Evolutionary conservation across 2,888 invertebrate species (phyloP).

Genomic region (Apotomis capreana): DNA sequence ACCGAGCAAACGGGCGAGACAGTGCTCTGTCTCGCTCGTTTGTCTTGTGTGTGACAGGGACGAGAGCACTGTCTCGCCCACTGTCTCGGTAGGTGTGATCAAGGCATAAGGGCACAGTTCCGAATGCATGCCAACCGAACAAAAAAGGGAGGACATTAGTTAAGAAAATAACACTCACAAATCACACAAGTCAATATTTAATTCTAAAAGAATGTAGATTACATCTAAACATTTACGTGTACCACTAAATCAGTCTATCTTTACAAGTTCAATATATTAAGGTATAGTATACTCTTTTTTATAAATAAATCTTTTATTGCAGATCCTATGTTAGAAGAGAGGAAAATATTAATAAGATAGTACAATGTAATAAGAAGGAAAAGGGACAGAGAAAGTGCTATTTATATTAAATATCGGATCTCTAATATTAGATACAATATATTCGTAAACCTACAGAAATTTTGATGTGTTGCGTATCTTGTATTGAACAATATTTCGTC

Average conservation of each 20-base stretch:
- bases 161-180: constrained; percentile 46
- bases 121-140: too few species aligned
- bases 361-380: constrained; percentile 23
- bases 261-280: constrained; percentile 65
- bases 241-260: constrained; percentile 63
- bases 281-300: constrained; percentile 54
- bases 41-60: too few species aligned
- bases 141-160: too few species aligned
- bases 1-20: too few species aligned
- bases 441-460: constrained; percentile 30
- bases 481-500: constrained; percentile 4
- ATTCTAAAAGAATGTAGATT: constrained; percentile 51
- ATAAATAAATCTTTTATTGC: constrained; percentile 57
- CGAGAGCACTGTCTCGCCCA: too few species aligned
- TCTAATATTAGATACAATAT: background rate
- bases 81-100: too few species aligned
- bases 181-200: constrained; percentile 57
- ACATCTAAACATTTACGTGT: constrained; percentile 53
- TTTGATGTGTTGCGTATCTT: constrained; percentile 19
- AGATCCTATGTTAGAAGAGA: constrained; percentile 38
- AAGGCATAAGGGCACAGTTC: too few species aligned
- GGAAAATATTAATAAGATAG: constrained; percentile 16
- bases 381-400: constrained; percentile 13
- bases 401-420: constrained; percentile 25
- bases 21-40: too few species aligned